Percentiles rank a stretch among this genome's conserved stretches.
Conservation (phyloP, 2,888 invertebrate species). For the Protonemura montana region DNA sequence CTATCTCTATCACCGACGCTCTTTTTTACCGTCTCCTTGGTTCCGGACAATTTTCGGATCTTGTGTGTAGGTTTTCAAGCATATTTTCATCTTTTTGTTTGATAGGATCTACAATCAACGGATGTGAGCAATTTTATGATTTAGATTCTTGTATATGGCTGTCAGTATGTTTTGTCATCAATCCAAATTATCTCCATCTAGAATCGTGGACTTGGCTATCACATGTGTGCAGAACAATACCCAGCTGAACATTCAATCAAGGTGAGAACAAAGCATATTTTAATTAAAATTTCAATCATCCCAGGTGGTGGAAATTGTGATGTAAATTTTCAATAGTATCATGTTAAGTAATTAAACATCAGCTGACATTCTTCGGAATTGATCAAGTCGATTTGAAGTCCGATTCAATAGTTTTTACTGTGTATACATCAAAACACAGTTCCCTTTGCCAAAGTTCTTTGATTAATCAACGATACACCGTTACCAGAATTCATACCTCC, state of each 20-base stretch:
- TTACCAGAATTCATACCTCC: not conserved
- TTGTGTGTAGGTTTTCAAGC: constrained; percentile 26
- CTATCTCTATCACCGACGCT: not conserved
- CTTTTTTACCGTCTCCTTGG: not conserved
- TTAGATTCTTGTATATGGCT: constrained; percentile 7
- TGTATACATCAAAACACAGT: not conserved
- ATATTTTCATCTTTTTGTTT: not conserved
- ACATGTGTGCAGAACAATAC: not conserved
- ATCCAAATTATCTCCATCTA: constrained; percentile 23
- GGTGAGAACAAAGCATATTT: not conserved
- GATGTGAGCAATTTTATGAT: constrained; percentile 21
- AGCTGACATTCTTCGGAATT: not conserved
- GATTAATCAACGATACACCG: not conserved
- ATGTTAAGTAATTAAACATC: not conserved
- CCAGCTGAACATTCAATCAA: not conserved
- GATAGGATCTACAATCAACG: not conserved
- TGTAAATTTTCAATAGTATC: not conserved
- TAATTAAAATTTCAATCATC: not conserved
- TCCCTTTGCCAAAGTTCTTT: not conserved
- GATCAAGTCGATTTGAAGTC: not conserved
- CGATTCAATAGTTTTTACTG: not conserved
- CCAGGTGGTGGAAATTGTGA: not conserved
- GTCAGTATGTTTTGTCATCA: constrained; percentile 20
- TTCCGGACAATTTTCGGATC: constrained; percentile 30
- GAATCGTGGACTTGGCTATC: not conserved